These are phyloP conservation scores for Caenorhabditis plicata DNA, from an alignment of 2,888 invertebrate species.

Conservation along the genomic window DNA sequence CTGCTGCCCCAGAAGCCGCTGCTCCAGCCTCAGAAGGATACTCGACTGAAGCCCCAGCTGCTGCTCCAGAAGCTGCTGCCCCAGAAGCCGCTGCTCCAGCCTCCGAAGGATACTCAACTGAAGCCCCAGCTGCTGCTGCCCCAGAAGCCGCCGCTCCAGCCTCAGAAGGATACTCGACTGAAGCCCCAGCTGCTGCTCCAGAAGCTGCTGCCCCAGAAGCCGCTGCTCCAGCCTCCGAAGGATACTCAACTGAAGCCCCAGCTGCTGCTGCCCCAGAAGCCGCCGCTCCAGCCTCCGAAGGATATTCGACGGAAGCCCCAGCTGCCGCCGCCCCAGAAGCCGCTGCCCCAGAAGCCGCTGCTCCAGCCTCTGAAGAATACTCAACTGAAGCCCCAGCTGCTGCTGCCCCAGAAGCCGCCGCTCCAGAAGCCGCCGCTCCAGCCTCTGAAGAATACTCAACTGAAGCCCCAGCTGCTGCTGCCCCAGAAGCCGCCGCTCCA, in stretches of 20 bases:
- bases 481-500: constrained; percentile 4
- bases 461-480: constrained; percentile 9
- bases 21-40: neutral
- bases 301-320: constrained; percentile 7
- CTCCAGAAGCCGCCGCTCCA: constrained; percentile 6
- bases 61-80: too few species aligned
- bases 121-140: too few species aligned
- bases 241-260: too few species aligned
- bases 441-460: too few species aligned
- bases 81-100: constrained; percentile 7
- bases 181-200: constrained; percentile 12
- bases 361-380: too few species aligned
- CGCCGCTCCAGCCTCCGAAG: constrained; percentile 8
- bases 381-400: constrained; percentile 4
- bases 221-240: constrained; percentile 9
- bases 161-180: constrained; percentile 6
- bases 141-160: constrained; percentile 1
- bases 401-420: constrained; percentile 7
- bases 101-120: too few species aligned
- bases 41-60: constrained; percentile 3
- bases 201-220: constrained; percentile 18
- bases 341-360: too few species aligned
- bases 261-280: constrained; percentile 4
- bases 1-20: constrained; percentile 1
- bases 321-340: constrained; percentile 7